Percentiles rank a stretch among this genome's conserved stretches.
Conservation (phyloP, 2,113 vertebrate species). For the Pyxicephalus adspersus region DNA sequence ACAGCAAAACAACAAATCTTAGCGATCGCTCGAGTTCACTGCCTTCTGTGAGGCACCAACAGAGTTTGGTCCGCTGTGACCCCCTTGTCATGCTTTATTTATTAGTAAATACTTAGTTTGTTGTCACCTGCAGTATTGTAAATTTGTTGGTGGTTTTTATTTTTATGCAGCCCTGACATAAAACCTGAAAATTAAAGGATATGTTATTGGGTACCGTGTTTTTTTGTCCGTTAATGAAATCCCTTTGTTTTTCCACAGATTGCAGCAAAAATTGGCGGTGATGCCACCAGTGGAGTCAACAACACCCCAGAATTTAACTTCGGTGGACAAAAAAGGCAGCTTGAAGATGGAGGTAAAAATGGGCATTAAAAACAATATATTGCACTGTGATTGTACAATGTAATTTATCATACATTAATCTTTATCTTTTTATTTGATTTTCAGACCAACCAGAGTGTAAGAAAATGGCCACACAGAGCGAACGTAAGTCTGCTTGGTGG, state of each 20-base stretch:
- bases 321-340: constrained; percentile 84
- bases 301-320: constrained; percentile 84
- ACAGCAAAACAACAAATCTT: too few species aligned
- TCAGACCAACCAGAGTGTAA: constrained; percentile 91
- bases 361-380: too few species aligned
- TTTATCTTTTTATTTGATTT: constrained; percentile 55
- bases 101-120: too few species aligned
- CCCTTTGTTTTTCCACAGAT: constrained; percentile 71
- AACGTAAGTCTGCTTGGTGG: constrained; percentile 72
- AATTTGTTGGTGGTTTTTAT: too few species aligned
- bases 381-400: too few species aligned
- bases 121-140: too few species aligned
- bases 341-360: constrained; percentile 87
- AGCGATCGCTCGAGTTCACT: too few species aligned
- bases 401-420: neutral
- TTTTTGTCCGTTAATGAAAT: too few species aligned
- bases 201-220: too few species aligned
- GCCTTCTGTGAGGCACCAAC: too few species aligned
- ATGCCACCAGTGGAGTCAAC: constrained; percentile 75
- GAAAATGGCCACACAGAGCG: constrained; percentile 88
- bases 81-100: too few species aligned
- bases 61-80: too few species aligned
- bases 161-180: neutral
- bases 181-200: neutral
- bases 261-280: constrained; percentile 92